Evolutionary conservation across 1,140 invertebrate genomes (phyloP).

Genomic region (Cherax quadricarinatus): DNA sequence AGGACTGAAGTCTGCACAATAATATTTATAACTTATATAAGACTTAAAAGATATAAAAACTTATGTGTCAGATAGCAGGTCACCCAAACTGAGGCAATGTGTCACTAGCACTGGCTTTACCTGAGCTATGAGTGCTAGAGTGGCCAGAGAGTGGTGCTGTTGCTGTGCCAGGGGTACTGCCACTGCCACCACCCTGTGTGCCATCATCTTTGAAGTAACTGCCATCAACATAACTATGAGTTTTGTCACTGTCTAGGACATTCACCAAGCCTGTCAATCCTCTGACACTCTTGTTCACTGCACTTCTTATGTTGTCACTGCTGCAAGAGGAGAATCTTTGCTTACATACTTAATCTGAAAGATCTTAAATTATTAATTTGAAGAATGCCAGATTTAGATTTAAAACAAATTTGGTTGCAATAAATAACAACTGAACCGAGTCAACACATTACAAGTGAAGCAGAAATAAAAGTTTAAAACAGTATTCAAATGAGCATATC

Average conservation of each 20-base stretch:
- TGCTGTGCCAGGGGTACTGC: slow-evolving; percentile 53
- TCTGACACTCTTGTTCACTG: slow-evolving; percentile 21
- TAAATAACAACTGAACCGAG: no score
- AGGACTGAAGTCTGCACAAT: no score
- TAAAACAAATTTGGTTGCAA: no score
- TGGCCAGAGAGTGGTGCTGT: slow-evolving; percentile 53
- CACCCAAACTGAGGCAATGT: neutral
- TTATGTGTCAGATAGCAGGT: no score
- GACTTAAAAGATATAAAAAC: no score
- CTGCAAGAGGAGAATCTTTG: slow-evolving; percentile 2
- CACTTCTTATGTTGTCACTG: slow-evolving; percentile 44
- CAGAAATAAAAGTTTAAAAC: no score
- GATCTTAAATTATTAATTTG: no score
- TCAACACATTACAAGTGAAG: no score
- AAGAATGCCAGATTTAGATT: no score
- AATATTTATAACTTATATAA: no score
- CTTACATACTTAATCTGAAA: neutral
- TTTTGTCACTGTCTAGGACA: slow-evolving; percentile 12
- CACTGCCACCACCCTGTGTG: slow-evolving; percentile 21
- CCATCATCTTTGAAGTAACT: neutral
- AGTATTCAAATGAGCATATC: no score
- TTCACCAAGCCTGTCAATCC: slow-evolving; percentile 26
- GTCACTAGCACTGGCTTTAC: neutral
- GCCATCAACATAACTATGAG: neutral
- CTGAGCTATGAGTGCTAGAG: slow-evolving; percentile 59